These are phyloP conservation scores for Oncorhynchus mykiss DNA, from an alignment of 2,113 vertebrate species.

Conservation along the genomic window DNA sequence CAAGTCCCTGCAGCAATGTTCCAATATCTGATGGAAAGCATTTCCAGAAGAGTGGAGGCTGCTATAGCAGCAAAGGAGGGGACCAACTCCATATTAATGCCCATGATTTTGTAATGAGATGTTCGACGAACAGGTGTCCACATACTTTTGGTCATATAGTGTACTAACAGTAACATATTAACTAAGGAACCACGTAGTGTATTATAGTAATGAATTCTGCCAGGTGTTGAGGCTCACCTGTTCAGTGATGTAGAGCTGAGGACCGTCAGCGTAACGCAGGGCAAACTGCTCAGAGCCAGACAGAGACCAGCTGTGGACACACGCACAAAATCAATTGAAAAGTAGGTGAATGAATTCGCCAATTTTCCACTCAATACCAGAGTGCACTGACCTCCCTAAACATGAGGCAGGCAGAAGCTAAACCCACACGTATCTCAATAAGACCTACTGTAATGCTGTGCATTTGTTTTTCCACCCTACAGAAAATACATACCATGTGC, in stretches of 20 bases:
- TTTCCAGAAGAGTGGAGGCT: too few species aligned
- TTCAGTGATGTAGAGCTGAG: constrained; percentile 97
- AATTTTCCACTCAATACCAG: background rate
- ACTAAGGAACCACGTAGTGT: background rate
- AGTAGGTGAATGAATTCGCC: background rate
- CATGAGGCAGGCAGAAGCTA: background rate
- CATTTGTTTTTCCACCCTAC: background rate
- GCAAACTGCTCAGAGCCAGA: constrained; percentile 95
- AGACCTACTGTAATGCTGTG: background rate
- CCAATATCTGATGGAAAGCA: too few species aligned
- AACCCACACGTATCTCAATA: background rate
- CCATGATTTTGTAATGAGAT: too few species aligned
- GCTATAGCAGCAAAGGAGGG: too few species aligned
- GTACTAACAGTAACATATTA: background rate
- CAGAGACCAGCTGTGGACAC: constrained; percentile 84
- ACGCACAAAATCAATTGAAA: background rate
- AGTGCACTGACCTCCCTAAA: background rate
- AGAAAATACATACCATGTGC: background rate
- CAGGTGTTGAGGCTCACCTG: constrained; percentile 75
- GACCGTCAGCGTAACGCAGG: constrained; percentile 91
- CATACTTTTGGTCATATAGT: too few species aligned
- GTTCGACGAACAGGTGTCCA: too few species aligned
- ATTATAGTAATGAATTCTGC: background rate
- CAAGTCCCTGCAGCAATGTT: too few species aligned
- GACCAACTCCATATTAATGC: too few species aligned